Evolutionary conservation across 2,888 invertebrate genomes (phyloP).

Genomic region (Chrysina gloriosa): DNA sequence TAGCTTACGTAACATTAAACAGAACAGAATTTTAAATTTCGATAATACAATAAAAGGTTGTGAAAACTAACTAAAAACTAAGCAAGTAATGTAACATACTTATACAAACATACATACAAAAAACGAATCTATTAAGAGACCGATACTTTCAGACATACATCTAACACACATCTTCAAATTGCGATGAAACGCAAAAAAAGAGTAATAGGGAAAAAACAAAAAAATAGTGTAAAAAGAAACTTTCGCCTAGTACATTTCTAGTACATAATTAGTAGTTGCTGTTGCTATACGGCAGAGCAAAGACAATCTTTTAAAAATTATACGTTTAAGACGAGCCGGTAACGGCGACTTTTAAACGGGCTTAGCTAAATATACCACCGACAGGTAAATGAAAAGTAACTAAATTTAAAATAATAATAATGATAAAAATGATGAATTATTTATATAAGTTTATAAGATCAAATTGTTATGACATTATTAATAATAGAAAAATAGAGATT

Average conservation of each 20-base stretch:
- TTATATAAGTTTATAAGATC: conserved; percentile 45
- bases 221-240: conserved; percentile 36
- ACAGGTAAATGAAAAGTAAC: conserved; percentile 36
- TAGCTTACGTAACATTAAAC: conserved; percentile 12
- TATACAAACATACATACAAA: neutral
- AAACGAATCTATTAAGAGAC: conserved; percentile 7
- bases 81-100: conserved; percentile 35
- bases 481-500: conserved; percentile 39
- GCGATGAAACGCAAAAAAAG: conserved; percentile 20
- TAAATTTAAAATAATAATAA: conserved; percentile 23
- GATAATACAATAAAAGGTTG: conserved; percentile 59
- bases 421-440: conserved; percentile 39
- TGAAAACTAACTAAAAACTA: conserved; percentile 56
- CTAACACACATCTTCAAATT: neutral
- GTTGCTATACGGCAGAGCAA: conserved; percentile 45
- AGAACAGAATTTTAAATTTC: conserved; percentile 51
- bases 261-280: conserved; percentile 40
- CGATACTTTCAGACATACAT: neutral
- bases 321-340: conserved; percentile 36
- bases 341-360: conserved; percentile 40
- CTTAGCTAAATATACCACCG: conserved; percentile 44
- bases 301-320: conserved; percentile 43
- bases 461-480: conserved; percentile 42
- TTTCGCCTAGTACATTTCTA: conserved; percentile 40
- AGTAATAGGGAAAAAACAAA: conserved; percentile 2